Conservation (phyloP, 2,797 vertebrate genomes). For the Tachyglossus aculeatus region DNA sequence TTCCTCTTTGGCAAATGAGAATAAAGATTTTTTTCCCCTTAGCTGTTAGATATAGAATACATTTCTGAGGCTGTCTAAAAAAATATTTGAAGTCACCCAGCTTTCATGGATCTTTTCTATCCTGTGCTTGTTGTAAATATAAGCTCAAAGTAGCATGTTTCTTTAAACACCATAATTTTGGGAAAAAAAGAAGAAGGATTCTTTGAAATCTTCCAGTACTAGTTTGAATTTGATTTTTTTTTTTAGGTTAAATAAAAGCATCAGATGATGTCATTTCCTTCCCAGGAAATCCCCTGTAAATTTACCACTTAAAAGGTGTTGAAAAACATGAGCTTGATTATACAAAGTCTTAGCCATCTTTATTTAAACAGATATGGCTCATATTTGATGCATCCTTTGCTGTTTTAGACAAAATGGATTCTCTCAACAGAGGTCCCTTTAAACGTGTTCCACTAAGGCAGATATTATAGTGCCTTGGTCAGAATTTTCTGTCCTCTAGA, state of each 20-base stretch:
- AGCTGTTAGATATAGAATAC: no score
- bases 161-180: no score
- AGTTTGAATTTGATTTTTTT: not conserved
- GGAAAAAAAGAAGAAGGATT: no score
- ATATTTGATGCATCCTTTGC: not conserved
- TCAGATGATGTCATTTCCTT: not conserved
- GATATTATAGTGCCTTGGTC: slow-evolving; percentile 55
- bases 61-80: no score
- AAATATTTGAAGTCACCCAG: no score
- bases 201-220: slow-evolving; percentile 1
- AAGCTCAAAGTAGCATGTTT: no score
- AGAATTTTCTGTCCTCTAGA: slow-evolving; percentile 54
- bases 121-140: no score
- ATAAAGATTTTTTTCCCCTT: no score
- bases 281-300: not conserved
- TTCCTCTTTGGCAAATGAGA: no score
- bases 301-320: not conserved
- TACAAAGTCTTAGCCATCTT: slow-evolving; percentile 1
- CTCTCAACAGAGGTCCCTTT: slow-evolving; percentile 33
- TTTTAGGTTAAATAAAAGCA: not conserved
- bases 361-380: not conserved
- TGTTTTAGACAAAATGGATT: slow-evolving; percentile 21
- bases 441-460: slow-evolving; percentile 34
- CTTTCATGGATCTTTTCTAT: no score
- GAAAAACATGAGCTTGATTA: not conserved